Base-by-base conservation (phyloP, 2,113 vertebrate species). In the Dendrocopos noguchii region DNA sequence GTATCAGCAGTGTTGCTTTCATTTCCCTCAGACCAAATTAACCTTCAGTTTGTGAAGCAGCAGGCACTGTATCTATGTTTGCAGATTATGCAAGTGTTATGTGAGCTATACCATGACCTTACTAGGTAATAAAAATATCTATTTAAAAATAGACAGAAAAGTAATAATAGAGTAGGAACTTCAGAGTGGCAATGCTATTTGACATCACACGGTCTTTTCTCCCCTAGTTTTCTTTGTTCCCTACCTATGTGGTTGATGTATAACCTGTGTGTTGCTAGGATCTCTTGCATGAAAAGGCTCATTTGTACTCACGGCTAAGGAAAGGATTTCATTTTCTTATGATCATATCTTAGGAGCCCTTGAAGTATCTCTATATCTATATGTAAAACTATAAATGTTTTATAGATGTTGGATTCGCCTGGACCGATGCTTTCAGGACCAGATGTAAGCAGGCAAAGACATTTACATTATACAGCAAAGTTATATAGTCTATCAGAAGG, bases 91-190 rank as follows among this genome's bases (percentile, higher is more conserved):
- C 31, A 72, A 80, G 60, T 80, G 91, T 95, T 87, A 84, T 71
- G 31, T 73, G 79, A 63, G n/a, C 52, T 87, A 50, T 84, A 44
- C 53, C 31, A 16, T 82, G 88, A 72, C 82, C 91, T 94, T 70
- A 59, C 39, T 42, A 86, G 46, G 80, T 83, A 94, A 91, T 88
- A 92, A 94, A 95, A 90, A 86, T 36, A 89, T 21, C 8, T 93
- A 61, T 91, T 93, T 93, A 89, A 91, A 94, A 90, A 95, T 77
- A 95, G 92, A 73, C 12, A 63, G 84, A 84, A 66, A 81, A 95
- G 46, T 68, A 52, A 67, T 44, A 47, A 88, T 82, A 74, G 76
- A 90, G 80, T 73, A 70, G 28, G 44, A 88, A n/a, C 42, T 92
- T 90, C 9, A 64, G 33, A 15, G 16, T 42, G 47, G 39, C 52